Base-by-base conservation (phyloP, 2,113 vertebrate species). In the Ursus arctos region DNA sequence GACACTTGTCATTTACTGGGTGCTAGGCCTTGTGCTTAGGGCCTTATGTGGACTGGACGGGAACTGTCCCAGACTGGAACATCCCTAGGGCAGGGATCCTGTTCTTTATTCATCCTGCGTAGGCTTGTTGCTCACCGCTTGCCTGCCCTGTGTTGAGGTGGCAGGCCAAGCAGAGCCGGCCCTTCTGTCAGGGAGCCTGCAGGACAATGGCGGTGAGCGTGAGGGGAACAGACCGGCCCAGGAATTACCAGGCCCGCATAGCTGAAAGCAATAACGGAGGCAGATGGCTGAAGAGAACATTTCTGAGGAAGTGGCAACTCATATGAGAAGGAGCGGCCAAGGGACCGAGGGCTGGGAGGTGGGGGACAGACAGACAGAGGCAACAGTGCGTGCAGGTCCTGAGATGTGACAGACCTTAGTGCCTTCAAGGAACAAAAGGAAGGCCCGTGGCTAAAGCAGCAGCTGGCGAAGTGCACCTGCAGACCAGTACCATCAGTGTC, bases 161-260 rank as follows among this genome's bases (percentile, higher is more conserved):
- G 31, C 15, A 24, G 63, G 31, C 61, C 21, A 40, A 59, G 22
- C 0, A 4, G 84, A 51, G 33, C 28, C 40, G 57, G 31, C 19
- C 59, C 10, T 21, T 79, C 28, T 9, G 3, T 55, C 16, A 6
- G 0, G 33, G 28, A 76, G 49, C 31, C 22, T 10, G 10, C 3
- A 7, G 21, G 31, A 61, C 12, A 26, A 16, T 22, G 55, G 14
- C 1, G 3, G 26, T 57, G 6, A 9, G 0, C 1, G 24, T 26
- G 67, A 47, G 2, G n/a, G 26, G 28, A 47, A 63, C 53, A 89
- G 79, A 26, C n/a, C 15, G 18, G 47, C 15, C 53, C 1, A 0
- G 0, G 7, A 51, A 51, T 74, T 28, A 49, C 67, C 0, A 9
- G 59, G 40, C 16, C 36, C 15, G 49, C 7, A 2, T 24, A n/a